Conservation (phyloP, 2,797 vertebrate species). For the Notolepis coatsorum region DNA sequence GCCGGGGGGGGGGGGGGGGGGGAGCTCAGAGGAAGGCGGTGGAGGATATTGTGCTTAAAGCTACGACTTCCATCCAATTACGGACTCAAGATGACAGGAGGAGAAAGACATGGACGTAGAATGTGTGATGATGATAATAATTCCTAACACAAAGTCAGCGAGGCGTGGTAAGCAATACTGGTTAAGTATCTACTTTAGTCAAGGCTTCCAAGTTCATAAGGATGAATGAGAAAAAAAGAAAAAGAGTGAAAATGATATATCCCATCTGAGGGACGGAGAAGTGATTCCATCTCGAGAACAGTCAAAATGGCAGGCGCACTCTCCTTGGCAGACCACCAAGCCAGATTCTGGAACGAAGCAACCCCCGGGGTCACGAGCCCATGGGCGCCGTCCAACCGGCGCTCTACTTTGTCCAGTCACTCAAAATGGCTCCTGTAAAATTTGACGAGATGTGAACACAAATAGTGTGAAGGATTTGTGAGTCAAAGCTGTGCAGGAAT, state of each 20-base stretch:
- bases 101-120: not conserved
- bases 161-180: constrained; percentile 4
- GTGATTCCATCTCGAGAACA: constrained; percentile 48
- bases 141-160: constrained; percentile 3
- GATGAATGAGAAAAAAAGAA: not conserved
- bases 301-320: constrained; percentile 62
- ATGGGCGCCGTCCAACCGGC: constrained; percentile 67
- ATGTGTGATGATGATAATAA: not conserved
- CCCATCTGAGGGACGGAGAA: constrained; percentile 70
- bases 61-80: constrained; percentile 1
- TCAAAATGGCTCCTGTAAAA: constrained; percentile 72
- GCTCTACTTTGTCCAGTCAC: constrained; percentile 75
- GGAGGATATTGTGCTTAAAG: constrained; percentile 10
- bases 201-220: constrained; percentile 4
- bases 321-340: constrained; percentile 68
- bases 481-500: constrained; percentile 27
- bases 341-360: constrained; percentile 65
- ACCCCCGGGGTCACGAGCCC: constrained; percentile 69
- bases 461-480: constrained; percentile 40
- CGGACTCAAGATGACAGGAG: not conserved
- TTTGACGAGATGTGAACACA: constrained; percentile 59
- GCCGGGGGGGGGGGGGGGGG: constrained; percentile 6
- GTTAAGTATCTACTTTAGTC: not conserved
- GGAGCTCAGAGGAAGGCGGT: not conserved
- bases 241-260: constrained; percentile 59